Evolutionary conservation across 2,888 invertebrate genomes (phyloP).

Genomic region (Tipula confusa): DNA sequence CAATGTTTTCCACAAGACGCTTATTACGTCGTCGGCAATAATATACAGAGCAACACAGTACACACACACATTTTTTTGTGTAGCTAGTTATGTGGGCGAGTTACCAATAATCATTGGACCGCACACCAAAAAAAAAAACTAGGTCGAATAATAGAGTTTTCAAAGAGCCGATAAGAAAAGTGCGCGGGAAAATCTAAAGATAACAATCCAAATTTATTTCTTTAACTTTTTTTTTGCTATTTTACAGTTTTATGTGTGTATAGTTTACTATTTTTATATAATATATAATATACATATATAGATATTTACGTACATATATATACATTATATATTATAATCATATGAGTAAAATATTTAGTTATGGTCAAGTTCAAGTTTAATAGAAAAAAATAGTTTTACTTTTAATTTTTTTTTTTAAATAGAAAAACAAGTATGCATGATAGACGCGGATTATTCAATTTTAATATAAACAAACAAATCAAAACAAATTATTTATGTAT

Average conservation of each 20-base stretch:
- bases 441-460: neutral
- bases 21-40: neutral
- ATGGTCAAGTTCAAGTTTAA: slow-evolving; percentile 25
- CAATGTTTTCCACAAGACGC: neutral
- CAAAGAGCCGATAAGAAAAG: neutral
- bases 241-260: neutral
- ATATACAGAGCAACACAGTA: neutral
- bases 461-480: slow-evolving; percentile 20
- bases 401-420: neutral
- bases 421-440: neutral
- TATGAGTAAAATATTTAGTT: neutral
- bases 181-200: neutral
- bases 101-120: neutral
- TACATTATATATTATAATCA: neutral
- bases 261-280: neutral
- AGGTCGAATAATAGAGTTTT: neutral
- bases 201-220: neutral
- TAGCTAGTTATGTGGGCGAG: neutral
- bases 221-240: neutral
- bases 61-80: neutral
- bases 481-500: neutral
- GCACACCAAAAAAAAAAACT: neutral
- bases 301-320: neutral
- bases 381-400: slow-evolving; percentile 25
- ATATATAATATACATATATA: no score